These are phyloP conservation scores for Thalassophryne amazonica DNA, from an alignment of 2,797 vertebrate species.

Conservation along the genomic window DNA sequence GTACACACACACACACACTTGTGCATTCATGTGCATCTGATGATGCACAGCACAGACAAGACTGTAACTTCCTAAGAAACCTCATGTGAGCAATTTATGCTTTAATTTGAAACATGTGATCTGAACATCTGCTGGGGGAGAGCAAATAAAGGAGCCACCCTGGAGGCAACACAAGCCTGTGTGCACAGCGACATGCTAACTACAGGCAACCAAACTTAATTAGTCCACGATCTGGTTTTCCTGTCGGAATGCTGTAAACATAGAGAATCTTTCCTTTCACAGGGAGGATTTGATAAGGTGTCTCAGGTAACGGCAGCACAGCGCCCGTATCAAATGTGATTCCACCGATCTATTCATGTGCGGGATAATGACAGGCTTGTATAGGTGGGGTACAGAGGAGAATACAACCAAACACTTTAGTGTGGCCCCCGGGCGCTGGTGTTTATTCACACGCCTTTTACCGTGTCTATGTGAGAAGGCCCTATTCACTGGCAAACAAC, in stretches of 20 bases:
- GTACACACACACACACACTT: conserved; percentile 5
- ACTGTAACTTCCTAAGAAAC: conserved; percentile 68
- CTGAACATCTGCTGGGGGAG: conserved; percentile 75
- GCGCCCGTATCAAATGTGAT: conserved; percentile 59
- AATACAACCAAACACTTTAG: conserved; percentile 74
- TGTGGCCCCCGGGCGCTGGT: conserved; percentile 68
- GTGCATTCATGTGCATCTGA: conserved; percentile 17
- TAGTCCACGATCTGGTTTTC: conserved; percentile 42
- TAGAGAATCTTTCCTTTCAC: conserved; percentile 5
- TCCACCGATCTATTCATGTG: conserved; percentile 62
- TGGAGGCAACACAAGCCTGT: conserved; percentile 34
- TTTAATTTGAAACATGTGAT: conserved; percentile 81
- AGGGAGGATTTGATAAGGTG: conserved; percentile 36
- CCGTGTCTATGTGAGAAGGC: conserved; percentile 78
- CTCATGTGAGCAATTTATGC: conserved; percentile 73
- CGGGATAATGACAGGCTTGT: conserved; percentile 68
- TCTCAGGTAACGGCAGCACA: conserved; percentile 17
- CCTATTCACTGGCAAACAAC: conserved; percentile 80
- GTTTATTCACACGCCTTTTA: conserved; percentile 82
- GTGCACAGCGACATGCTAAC: conserved; percentile 18
- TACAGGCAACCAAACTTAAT: conserved; percentile 43
- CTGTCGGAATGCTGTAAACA: background rate
- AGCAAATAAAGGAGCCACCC: conserved; percentile 63
- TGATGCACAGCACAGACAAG: conserved; percentile 47
- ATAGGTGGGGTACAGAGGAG: conserved; percentile 66